These are phyloP conservation scores for Pseudorectes ferrugineus DNA, from an alignment of 2,113 vertebrate genomes.

Conservation along the genomic window DNA sequence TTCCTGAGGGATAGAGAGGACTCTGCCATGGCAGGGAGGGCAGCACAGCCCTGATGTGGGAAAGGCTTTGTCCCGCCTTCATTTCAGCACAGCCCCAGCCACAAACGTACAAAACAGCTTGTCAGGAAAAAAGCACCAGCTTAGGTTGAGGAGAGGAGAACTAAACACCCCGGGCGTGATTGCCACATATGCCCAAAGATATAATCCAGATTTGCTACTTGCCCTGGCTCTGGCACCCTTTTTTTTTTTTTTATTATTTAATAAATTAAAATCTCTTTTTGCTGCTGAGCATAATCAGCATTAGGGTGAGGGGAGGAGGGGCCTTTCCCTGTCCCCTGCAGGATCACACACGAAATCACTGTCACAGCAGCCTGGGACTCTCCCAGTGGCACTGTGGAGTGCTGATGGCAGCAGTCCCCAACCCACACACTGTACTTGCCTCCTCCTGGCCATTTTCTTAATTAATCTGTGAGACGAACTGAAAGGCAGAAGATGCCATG, in stretches of 20 bases:
- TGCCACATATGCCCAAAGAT: conserved; percentile 39
- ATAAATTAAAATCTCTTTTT: conserved; percentile 22
- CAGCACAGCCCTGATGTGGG: not conserved
- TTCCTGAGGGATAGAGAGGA: not conserved
- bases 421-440: not conserved
- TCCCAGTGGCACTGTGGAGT: not conserved
- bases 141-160: not conserved
- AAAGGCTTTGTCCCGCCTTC: not conserved
- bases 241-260: not conserved
- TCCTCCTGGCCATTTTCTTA: not conserved
- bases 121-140: not conserved
- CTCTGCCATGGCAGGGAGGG: not conserved
- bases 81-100: not conserved
- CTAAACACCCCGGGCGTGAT: not conserved
- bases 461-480: not conserved
- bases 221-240: not conserved
- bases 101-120: not conserved
- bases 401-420: not conserved
- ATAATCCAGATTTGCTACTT: conserved; percentile 62
- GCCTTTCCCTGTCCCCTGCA: not conserved
- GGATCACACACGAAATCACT: not conserved
- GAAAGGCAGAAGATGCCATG: not conserved
- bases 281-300: not conserved
- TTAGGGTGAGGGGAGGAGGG: not conserved
- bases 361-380: not conserved